Percentiles rank a stretch among this genome's conserved stretches.
These are phyloP conservation scores for Drosophila rufa DNA, from an alignment of 1,140 invertebrate species.

Conservation along the genomic window DNA sequence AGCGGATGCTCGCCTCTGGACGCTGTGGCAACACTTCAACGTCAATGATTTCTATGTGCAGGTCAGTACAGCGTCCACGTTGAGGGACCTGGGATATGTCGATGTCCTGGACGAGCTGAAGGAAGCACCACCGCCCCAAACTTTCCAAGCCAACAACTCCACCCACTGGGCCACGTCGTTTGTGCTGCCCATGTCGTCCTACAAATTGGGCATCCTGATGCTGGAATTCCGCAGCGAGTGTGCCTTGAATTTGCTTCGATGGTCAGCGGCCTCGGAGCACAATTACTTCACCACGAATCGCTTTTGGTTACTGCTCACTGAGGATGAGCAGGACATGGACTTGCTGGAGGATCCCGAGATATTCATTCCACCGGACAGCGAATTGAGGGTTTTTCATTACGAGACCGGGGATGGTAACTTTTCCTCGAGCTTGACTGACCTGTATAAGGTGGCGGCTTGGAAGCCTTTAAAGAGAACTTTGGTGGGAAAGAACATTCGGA, in stretches of 20 bases:
- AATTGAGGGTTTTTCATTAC: constrained; percentile 58
- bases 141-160: constrained; percentile 57
- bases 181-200: constrained; percentile 34
- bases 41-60: constrained; percentile 73
- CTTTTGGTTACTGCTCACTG: constrained; percentile 71
- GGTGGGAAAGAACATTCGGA: constrained; percentile 40
- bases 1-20: constrained; percentile 45
- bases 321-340: constrained; percentile 41
- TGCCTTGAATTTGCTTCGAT: constrained; percentile 69
- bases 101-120: constrained; percentile 33
- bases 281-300: constrained; percentile 82
- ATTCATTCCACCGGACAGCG: constrained; percentile 76
- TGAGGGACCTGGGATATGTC: constrained; percentile 55
- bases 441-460: constrained; percentile 72
- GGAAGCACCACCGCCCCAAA: constrained; percentile 60
- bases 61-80: constrained; percentile 56
- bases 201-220: constrained; percentile 74
- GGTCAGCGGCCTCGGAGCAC: constrained; percentile 72
- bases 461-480: constrained; percentile 52
- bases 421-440: constrained; percentile 52
- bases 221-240: constrained; percentile 59
- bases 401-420: neutral
- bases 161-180: constrained; percentile 65
- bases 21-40: constrained; percentile 57
- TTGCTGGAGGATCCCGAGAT: constrained; percentile 68